phyloP scores from a whole-genome alignment of 2,888 invertebrate species.

The Volucella bombylans region DNA sequence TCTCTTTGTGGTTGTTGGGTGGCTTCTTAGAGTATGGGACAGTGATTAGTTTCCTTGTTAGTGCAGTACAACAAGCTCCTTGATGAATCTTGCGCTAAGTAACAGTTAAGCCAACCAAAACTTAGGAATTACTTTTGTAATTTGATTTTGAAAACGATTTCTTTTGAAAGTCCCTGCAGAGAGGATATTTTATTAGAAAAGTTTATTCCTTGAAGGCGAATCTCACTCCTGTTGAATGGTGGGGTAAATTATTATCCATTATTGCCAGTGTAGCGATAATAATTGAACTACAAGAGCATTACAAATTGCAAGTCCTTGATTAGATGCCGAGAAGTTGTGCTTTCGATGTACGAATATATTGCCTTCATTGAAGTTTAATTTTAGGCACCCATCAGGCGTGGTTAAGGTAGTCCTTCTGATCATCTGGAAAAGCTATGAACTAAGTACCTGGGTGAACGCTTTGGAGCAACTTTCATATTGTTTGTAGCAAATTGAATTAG shows the following conservation, averaged over 20 bases:
- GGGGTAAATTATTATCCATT: conserved; percentile 43
- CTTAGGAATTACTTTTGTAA: conserved; percentile 63
- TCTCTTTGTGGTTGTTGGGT: conserved; percentile 41
- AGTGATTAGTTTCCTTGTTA: conserved; percentile 57
- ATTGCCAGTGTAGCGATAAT: conserved; percentile 3
- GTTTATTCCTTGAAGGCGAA: conserved; percentile 17
- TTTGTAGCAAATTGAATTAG: too few relatives aligned
- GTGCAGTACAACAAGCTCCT: conserved; percentile 52
- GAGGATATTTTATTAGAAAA: conserved; percentile 58
- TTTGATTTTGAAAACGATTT: conserved; percentile 63
- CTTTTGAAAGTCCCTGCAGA: conserved; percentile 46
- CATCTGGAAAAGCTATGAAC: too few relatives aligned
- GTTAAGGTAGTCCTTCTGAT: too few relatives aligned
- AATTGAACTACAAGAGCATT: conserved; percentile 43
- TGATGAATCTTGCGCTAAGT: conserved; percentile 49
- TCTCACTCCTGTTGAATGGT: neutral
- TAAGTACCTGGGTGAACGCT: too few relatives aligned
- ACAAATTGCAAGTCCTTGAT: conserved; percentile 26
- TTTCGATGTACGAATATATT: neutral
- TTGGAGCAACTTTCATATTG: too few relatives aligned
- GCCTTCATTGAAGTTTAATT: too few relatives aligned
- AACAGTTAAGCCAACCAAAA: conserved; percentile 52
- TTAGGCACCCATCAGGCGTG: too few relatives aligned
- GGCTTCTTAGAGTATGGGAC: conserved; percentile 49
- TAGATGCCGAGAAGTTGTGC: conserved; percentile 4